A percentile compares a stretch with the other conserved stretches of the same genome.
Conservation (phyloP, 2,797 vertebrate genomes). For the Streptopelia turtur region DNA sequence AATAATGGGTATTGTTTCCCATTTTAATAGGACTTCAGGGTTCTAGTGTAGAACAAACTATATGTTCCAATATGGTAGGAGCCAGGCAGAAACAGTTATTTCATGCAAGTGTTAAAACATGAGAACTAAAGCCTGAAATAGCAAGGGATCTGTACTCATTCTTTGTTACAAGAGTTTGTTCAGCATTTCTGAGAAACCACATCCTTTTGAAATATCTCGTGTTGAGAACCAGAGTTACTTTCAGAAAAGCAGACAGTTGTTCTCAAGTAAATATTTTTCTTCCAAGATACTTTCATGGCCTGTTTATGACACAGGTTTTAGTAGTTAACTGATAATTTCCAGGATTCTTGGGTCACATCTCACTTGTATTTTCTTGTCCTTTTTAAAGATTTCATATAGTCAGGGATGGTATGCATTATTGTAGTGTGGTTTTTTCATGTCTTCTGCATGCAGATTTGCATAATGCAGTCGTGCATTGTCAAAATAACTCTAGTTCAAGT, state of each 20-base stretch:
- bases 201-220: conserved; percentile 18
- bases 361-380: not conserved
- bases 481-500: not conserved
- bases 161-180: conserved; percentile 14
- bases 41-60: not conserved
- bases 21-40: not conserved
- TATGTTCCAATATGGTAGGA: not conserved
- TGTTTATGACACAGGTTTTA: not conserved
- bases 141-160: not conserved
- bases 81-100: not conserved
- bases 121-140: conserved; percentile 38
- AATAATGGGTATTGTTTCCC: not conserved
- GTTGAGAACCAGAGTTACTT: not conserved
- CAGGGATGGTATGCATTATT: not conserved
- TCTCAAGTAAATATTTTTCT: not conserved
- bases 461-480: not conserved
- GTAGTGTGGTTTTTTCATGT: not conserved
- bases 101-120: not conserved
- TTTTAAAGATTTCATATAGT: not conserved
- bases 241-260: not conserved
- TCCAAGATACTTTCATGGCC: not conserved
- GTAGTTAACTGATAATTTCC: not conserved
- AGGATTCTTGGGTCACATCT: not conserved
- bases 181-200: conserved; percentile 50
- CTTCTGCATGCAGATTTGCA: not conserved